Base-by-base conservation (phyloP, 2,888 invertebrate genomes). In the Ceraclea dissimilis region DNA sequence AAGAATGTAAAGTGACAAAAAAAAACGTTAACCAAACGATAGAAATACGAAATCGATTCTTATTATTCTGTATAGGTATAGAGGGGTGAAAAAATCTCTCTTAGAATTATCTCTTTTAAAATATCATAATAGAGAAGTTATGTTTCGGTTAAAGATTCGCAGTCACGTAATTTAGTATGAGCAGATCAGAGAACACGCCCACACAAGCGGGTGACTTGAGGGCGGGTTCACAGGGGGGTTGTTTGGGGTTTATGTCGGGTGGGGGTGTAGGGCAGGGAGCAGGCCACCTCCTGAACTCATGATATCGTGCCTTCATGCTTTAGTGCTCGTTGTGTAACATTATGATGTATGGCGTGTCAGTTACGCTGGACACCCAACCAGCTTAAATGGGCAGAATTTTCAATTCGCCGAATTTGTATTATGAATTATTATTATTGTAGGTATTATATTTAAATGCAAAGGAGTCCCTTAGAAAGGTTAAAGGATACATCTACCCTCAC, bases 241-340 rank as follows among this genome's bases (percentile, higher is more conserved):
- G 26, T 26, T 26, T 34, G 10, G 49, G 16, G 39, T n/a, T 39
- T 26, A 49, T 47, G 49, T 43, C 20, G 4, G 34, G 49, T 13
- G 20, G 52, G 10, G 11, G 22, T n/a, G 34, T 44, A 39, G 43
- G 17, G 46, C 49, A 5, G 16, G 20, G 51, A 54, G 51, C 44
- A 49, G 51, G 51, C 56, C 58, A 26, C 54, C 60, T 52, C 49
- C 57, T 39, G 39, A 39, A 39, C 39, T 39, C 39, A 52, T 62
- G 62, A 62, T 62, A 58, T 60, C 57, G 60, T 62, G 62, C 62
- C 62, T 62, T 62, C 62, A 62, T 62, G 62, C 62, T 62, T 62
- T 62, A 58, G 60, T 62, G 62, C 60, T 62, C 58, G 59, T 57
- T 54, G 54, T 54, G 54, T 61, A 60, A 61, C 60, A 61, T 61